Evolutionary conservation across 37 sponge, comb jelly and placozoan genomes (phyloP).

Genomic region (Chondrosia reniformis): DNA sequence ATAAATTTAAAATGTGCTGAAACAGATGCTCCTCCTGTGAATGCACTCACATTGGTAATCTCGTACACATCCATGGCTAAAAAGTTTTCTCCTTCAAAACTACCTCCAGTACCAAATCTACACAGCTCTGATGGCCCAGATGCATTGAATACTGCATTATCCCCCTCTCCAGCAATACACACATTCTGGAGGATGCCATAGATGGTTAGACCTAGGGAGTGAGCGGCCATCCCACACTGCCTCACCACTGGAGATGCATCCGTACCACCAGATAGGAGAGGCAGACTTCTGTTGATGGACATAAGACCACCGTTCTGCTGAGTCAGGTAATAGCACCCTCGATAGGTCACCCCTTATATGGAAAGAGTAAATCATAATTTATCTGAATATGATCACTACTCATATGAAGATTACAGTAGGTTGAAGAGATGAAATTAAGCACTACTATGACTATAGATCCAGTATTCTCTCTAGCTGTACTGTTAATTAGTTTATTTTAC

Average conservation of each 20-base stretch:
- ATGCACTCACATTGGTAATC: neutral
- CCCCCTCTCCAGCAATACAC: neutral
- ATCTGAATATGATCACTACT: too few relatives aligned
- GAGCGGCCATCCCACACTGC: neutral
- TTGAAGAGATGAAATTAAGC: too few relatives aligned
- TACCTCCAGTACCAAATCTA: neutral
- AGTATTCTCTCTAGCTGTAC: too few relatives aligned
- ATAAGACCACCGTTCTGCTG: neutral
- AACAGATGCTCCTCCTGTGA: neutral
- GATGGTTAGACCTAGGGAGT: neutral
- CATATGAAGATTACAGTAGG: too few relatives aligned
- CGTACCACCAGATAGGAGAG: neutral
- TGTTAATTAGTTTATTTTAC: too few relatives aligned
- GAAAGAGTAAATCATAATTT: too few relatives aligned
- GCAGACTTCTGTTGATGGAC: neutral
- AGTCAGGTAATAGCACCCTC: conserved; percentile 38
- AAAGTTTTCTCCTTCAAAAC: neutral
- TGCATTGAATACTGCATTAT: neutral
- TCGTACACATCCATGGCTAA: neutral
- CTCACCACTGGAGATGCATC: neutral
- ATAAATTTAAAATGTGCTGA: too few relatives aligned
- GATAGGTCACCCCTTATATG: conserved; percentile 28
- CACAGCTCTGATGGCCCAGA: neutral
- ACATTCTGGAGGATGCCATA: neutral
- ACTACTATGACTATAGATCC: too few relatives aligned